A percentile compares a stretch with the other conserved stretches of the same genome.
phyloP scores from a whole-genome alignment of 2,888 invertebrate species.

The Lamellibrachia columna region DNA sequence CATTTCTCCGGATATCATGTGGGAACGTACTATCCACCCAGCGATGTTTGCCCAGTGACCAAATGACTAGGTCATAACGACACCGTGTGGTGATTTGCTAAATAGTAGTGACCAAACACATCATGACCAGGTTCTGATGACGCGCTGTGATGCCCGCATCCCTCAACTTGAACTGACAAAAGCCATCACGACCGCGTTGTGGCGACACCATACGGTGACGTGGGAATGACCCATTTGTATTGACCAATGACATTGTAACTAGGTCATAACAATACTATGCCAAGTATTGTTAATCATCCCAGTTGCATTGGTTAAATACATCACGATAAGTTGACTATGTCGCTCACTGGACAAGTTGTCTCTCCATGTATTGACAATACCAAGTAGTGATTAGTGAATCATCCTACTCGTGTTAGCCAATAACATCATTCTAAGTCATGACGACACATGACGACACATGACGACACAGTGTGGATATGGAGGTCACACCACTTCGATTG shows the following conservation, averaged over 20 bases:
- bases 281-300: background rate
- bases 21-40: background rate
- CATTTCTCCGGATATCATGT: background rate
- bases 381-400: too few relatives aligned
- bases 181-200: background rate
- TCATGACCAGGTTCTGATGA: background rate
- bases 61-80: background rate
- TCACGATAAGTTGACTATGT: too few relatives aligned
- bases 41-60: background rate
- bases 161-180: background rate
- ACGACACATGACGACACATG: too few relatives aligned
- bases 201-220: background rate
- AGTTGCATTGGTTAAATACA: background rate
- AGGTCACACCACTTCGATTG: too few relatives aligned
- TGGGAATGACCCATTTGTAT: background rate
- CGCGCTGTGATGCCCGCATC: background rate
- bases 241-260: background rate
- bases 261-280: background rate
- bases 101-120: background rate
- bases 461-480: too few relatives aligned
- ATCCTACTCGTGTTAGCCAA: too few relatives aligned
- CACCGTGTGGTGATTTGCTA: background rate
- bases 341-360: too few relatives aligned
- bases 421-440: too few relatives aligned
- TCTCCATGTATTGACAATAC: too few relatives aligned